Percentiles rank a stretch among this genome's conserved stretches.
These are phyloP conservation scores for Phoxinus dragarum DNA, from an alignment of 2,797 vertebrate genomes.

Conservation along the genomic window DNA sequence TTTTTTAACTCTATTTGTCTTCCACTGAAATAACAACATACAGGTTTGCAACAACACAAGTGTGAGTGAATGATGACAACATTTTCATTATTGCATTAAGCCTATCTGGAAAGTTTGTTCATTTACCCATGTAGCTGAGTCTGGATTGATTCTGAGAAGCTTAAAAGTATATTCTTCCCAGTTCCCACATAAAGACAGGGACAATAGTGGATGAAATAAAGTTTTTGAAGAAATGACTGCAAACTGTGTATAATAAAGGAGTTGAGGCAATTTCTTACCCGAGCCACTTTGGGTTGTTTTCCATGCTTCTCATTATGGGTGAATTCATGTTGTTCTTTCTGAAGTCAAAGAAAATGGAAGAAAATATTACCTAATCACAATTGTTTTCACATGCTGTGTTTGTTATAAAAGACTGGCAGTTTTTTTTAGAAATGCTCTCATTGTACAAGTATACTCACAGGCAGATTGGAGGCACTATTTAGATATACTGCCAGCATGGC, in stretches of 20 bases:
- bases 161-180: neutral
- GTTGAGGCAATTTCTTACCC: conserved; percentile 74
- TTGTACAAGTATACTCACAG: conserved; percentile 81
- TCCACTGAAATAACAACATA: neutral
- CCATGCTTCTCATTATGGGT: conserved; percentile 81
- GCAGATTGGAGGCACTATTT: conserved; percentile 88
- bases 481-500: conserved; percentile 93
- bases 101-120: no score
- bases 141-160: neutral
- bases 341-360: conserved; percentile 43
- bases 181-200: neutral
- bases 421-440: neutral
- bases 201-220: neutral
- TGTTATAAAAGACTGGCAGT: neutral
- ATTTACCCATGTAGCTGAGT: neutral
- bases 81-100: neutral
- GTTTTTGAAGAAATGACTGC: neutral
- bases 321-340: conserved; percentile 91
- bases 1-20: neutral
- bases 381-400: neutral
- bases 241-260: neutral
- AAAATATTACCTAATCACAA: neutral
- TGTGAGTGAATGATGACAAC: neutral
- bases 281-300: conserved; percentile 79
- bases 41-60: neutral